Evolutionary conservation across 2,797 vertebrate species (phyloP).

Genomic region (Macrochelys suwanniensis): DNA sequence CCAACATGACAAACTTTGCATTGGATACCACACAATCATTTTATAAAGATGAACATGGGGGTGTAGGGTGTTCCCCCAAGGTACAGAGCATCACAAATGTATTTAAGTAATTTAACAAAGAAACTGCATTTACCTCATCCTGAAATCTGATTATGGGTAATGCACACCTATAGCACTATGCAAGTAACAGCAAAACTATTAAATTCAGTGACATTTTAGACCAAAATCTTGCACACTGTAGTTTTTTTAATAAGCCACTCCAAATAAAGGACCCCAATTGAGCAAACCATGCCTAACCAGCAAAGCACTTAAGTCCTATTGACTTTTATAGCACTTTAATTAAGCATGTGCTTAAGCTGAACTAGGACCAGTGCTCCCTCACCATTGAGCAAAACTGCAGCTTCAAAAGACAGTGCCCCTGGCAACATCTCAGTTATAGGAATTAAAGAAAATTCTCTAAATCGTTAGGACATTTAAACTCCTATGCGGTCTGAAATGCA

Average conservation of each 20-base stretch:
- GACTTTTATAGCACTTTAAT: background rate
- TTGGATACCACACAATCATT: too few relatives aligned
- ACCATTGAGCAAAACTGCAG: background rate
- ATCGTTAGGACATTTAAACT: background rate
- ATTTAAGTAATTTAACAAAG: background rate
- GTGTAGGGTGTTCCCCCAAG: too few relatives aligned
- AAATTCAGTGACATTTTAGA: background rate
- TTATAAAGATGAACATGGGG: too few relatives aligned
- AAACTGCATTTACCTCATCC: background rate
- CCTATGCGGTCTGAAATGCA: fast-evolving
- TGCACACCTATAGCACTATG: background rate
- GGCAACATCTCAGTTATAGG: background rate
- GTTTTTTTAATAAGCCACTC: background rate
- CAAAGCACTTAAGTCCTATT: background rate
- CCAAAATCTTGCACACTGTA: background rate
- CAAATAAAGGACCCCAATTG: background rate
- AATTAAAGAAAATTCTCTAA: background rate
- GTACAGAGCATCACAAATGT: background rate
- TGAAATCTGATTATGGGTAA: background rate
- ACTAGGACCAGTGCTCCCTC: background rate
- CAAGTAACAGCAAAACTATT: background rate
- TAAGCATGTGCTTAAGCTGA: background rate
- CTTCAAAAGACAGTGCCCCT: background rate
- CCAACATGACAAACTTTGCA: too few relatives aligned
- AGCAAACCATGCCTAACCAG: background rate